Evolutionary conservation across 1,140 invertebrate species (phyloP), one percentile per base, ranked within the genome.

Genomic region (Batillaria attramentaria): DNA sequence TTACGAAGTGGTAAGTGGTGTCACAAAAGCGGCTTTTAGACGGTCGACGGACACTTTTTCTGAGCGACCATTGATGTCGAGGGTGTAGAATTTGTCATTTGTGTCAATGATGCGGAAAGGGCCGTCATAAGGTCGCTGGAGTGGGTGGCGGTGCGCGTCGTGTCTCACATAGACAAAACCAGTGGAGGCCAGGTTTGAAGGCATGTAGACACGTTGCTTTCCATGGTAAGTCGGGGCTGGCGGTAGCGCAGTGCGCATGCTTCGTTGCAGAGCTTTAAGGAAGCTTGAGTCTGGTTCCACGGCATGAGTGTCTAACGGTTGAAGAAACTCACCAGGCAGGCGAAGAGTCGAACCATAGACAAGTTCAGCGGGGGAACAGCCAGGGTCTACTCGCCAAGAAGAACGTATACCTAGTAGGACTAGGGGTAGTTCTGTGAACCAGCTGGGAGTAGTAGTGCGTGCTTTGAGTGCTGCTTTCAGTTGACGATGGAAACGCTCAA

Each of bases 401-500:
- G 79, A 46, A 31, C 72, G 57, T 20, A 77, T 66, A 6, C 79
- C 79, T 16, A 80, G 54, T 28, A 80, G 62, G 24, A 80, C 73
- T n/a, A 77, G 18, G 24, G 72, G 70, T 68, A 80, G 37, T 28
- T 46, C 41, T 28, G 57, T 54, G 54, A 72, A 13, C 60, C 72
- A 50, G 42, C 69, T 42, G 28, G 79, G 72, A 28, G 42, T 33
- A 3, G 46, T 33, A 31, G 73, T 57, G 37, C 39, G 46, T 57
- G 74, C 46, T 28, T 46, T 50, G 72, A 80, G 74, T 13, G 74
- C 50, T 70, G 66, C 57, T 69, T 80, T 80, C 20, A 80, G 66
- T 54, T 77, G 66, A 16, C 74, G 37, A 41, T 80, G 79, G 42
- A 80, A 72, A n/a, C 79, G 57, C 42, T 80, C 79, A 31, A 80